A percentile compares a stretch with the other conserved stretches of the same genome.
Conservation (phyloP, 2,888 invertebrate genomes). For the Phrixothrix hirtus region DNA sequence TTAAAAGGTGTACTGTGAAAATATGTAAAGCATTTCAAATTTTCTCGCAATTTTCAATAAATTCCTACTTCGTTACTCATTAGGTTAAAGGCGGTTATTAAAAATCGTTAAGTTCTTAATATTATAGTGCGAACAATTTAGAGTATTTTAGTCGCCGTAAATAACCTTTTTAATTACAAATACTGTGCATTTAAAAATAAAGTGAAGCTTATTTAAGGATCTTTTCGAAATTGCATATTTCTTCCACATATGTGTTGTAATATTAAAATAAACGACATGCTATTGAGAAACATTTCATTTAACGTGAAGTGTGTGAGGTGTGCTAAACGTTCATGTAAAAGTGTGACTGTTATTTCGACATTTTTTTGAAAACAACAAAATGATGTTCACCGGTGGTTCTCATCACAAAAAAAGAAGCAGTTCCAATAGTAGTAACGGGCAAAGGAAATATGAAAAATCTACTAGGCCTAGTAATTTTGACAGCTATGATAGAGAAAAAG, state of each 20-base stretch:
- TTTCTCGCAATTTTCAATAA: conserved; percentile 15
- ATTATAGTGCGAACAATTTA: conserved; percentile 6
- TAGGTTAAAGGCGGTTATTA: conserved; percentile 20
- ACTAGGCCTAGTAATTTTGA: conserved; percentile 41
- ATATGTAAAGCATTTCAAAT: conserved; percentile 10
- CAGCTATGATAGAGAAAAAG: conserved; percentile 22
- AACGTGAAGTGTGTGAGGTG: background rate
- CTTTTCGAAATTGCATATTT: conserved; percentile 6
- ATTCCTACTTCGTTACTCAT: conserved; percentile 25
- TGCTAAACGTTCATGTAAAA: background rate
- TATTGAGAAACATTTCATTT: background rate
- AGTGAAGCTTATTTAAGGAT: background rate
- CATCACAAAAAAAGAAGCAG: conserved; percentile 62
- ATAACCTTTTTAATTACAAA: conserved; percentile 13
- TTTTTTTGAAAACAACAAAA: conserved; percentile 44
- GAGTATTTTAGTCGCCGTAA: conserved; percentile 11
- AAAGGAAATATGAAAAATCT: conserved; percentile 46
- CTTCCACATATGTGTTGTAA: background rate
- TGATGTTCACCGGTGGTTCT: conserved; percentile 73
- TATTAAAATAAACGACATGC: background rate
- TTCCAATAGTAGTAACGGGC: conserved; percentile 50
- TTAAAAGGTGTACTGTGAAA: conserved; percentile 13
- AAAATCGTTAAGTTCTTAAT: conserved; percentile 15
- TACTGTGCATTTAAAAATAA: conserved; percentile 21
- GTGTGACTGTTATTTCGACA: background rate